Conservation (phyloP, 2,888 invertebrate species). For the Teleiodes luculella region DNA sequence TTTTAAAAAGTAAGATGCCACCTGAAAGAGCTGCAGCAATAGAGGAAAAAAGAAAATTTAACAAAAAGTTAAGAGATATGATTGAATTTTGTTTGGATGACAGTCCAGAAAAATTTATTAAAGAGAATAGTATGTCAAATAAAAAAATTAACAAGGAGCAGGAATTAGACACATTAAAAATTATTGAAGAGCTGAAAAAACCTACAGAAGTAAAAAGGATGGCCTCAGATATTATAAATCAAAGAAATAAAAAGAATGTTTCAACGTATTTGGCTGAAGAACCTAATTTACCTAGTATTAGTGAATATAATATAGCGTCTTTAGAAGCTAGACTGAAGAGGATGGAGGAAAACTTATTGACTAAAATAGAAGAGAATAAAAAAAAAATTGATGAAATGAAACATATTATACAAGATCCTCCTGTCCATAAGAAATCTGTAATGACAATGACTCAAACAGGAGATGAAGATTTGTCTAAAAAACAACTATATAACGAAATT, state of each 20-base stretch:
- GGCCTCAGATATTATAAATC: not conserved
- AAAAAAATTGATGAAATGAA: slow-evolving; percentile 52
- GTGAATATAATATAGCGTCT: slow-evolving; percentile 45
- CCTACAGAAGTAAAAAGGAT: not conserved
- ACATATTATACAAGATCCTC: slow-evolving; percentile 28
- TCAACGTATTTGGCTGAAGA: not conserved
- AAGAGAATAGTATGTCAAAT: not conserved
- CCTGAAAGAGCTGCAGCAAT: slow-evolving; percentile 61
- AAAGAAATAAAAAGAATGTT: not conserved
- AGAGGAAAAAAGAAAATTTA: slow-evolving; percentile 62
- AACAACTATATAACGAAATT: slow-evolving; percentile 56
- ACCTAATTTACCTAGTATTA: not conserved
- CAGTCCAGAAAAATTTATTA: not conserved
- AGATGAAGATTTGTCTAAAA: slow-evolving; percentile 48
- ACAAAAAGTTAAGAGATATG: slow-evolving; percentile 63
- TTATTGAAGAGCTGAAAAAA: not conserved
- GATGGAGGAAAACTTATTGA: slow-evolving; percentile 56
- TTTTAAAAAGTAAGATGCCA: slow-evolving; percentile 41
- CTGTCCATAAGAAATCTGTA: slow-evolving; percentile 27
- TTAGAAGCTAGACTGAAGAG: slow-evolving; percentile 55
- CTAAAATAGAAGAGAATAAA: slow-evolving; percentile 62
- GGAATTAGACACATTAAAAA: not conserved
- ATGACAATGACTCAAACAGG: slow-evolving; percentile 42
- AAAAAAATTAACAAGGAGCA: not conserved
- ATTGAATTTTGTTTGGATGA: slow-evolving; percentile 52